These are phyloP conservation scores for Connochaetes taurinus DNA, from an alignment of 2,113 vertebrate genomes.

Conservation along the genomic window DNA sequence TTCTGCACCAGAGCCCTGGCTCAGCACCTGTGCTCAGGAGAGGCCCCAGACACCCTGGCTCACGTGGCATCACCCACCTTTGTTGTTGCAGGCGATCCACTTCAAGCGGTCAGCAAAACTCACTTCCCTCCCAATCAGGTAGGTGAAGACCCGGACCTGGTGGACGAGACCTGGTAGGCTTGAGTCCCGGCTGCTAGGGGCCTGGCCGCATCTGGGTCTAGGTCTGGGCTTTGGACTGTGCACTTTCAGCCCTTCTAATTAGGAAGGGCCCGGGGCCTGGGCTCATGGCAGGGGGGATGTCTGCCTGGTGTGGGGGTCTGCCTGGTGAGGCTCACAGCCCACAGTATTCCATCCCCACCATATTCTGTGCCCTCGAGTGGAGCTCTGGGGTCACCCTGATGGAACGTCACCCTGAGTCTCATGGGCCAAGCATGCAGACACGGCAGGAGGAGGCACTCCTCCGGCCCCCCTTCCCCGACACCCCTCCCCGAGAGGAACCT, in stretches of 20 bases:
- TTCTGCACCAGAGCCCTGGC: fast-evolving
- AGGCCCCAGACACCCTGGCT: fast-evolving
- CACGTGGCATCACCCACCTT: constrained; percentile 74
- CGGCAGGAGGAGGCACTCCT: background rate
- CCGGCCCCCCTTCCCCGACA: fast-evolving
- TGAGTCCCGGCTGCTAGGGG: fast-evolving
- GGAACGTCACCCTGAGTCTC: background rate
- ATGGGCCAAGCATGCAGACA: background rate
- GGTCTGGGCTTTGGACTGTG: background rate
- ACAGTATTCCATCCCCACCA: background rate
- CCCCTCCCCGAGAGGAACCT: constrained; percentile 77
- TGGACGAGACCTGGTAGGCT: background rate
- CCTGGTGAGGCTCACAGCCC: background rate
- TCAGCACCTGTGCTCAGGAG: fast-evolving
- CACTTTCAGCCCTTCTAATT: background rate
- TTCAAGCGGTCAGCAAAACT: constrained; percentile 91
- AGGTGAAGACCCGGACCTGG: constrained; percentile 95
- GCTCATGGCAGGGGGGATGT: background rate
- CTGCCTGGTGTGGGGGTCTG: background rate
- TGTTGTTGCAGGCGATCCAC: constrained; percentile 98
- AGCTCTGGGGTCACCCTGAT: background rate
- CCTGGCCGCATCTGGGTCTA: background rate
- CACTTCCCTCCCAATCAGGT: constrained; percentile 95
- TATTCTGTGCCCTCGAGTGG: fast-evolving
- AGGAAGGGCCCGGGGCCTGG: background rate